Base-by-base conservation (phyloP, 2,113 vertebrate genomes). In the Petrocephalus microphthalmus region DNA sequence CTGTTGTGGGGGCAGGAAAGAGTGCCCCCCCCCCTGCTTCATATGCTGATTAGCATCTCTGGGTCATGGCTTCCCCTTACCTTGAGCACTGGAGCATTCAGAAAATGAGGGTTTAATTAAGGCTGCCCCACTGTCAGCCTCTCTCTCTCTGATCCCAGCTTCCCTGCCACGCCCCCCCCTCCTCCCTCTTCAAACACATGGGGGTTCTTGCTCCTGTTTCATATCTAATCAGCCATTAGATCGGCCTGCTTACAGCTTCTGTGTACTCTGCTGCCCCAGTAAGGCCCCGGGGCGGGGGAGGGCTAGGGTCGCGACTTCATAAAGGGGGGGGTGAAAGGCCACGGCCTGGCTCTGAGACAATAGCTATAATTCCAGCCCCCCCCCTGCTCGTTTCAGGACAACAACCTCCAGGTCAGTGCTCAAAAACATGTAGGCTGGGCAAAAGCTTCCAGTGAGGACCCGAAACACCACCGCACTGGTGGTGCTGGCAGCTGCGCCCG, bases 81-180 rank as follows among this genome's bases (percentile, higher is more conserved):
- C 90, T 87, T 89, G 89, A 87, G 87, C 88, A 60, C 51, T 56
- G 37, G 53, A 56, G 47, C 84, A 53, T 87, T 57, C 67, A 86
- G 51, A 86, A 60, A 89, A 90, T 88, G 88, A 88, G 89, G 89
- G 86, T 87, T 91, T 92, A 88, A 90, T 90, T 94, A 90, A 87
- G 29, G 25, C 47, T 7, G 11, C 64, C 67, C 87, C 25, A 22
- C 22, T 3, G 8, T 53, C 64, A 74, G 25, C 29, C 60, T 71
- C 17, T 52, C 57, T 52, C 57, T 78, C 4, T 83, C 60, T 67
- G 25, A 67, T 67, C 60, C 10, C 60, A 67, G 8, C 60, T 10
- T 3, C 60, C 60, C 51, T 8, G 7, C 10, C 47, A 49, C 47
- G 7, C 47, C 47, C 47, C n/a, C n/a, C n/a, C n/a, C n/a, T n/a